Conservation (phyloP, 2,113 vertebrate species). For the Phalacrocorax pelagicus region DNA sequence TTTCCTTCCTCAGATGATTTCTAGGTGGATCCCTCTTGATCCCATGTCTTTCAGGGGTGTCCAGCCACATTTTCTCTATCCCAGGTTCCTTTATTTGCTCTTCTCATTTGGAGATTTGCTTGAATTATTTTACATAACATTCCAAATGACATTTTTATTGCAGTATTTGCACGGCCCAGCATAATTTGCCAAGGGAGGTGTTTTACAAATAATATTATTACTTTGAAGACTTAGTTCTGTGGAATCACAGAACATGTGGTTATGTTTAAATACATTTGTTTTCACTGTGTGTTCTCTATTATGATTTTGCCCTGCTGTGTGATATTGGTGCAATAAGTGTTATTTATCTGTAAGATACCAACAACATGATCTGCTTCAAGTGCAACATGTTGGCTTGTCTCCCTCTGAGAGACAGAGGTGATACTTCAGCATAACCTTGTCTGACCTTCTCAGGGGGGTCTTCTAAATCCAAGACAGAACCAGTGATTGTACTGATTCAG, state of each 20-base stretch:
- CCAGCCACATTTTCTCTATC: neutral
- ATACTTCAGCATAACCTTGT: neutral
- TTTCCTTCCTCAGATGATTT: neutral
- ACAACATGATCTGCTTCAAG: neutral
- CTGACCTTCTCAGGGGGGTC: neutral
- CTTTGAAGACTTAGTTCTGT: constrained; percentile 29
- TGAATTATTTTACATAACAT: constrained; percentile 33
- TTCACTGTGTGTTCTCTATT: constrained; percentile 28
- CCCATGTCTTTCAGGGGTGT: neutral
- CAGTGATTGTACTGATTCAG: neutral
- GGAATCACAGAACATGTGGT: constrained; percentile 41
- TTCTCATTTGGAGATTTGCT: neutral
- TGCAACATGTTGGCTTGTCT: neutral
- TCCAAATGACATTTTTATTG: constrained; percentile 40
- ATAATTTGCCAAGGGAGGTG: constrained; percentile 45
- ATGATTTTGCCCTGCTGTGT: constrained; percentile 25
- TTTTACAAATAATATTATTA: constrained; percentile 60
- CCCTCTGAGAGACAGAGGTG: neutral
- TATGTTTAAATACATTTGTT: constrained; percentile 56
- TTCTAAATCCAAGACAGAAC: neutral
- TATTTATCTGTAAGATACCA: constrained; percentile 36
- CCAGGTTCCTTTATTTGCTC: neutral
- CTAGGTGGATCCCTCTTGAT: neutral
- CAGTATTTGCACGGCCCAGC: neutral
- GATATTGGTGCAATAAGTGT: neutral